Evolutionary conservation across 2,113 vertebrate genomes (phyloP), one percentile per base, ranked within the genome.

Genomic region (Condylura cristata): DNA sequence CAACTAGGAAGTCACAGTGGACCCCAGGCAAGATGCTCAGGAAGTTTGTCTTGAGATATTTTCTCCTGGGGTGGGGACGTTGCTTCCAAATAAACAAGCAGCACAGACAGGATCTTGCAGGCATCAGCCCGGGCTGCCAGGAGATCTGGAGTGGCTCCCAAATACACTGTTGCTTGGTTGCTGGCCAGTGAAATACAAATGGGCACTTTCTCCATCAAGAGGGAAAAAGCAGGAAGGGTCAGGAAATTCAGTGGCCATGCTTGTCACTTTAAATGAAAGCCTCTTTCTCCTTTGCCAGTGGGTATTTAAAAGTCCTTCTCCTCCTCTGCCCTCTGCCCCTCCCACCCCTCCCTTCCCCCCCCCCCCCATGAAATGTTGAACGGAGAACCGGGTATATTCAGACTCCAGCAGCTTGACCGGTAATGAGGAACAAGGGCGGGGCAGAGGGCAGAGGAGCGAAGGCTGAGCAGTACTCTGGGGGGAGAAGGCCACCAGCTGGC

Each of bases 101-200:
- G 51, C 51, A 68, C 46, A 24, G 30, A 32, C 0, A 4, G 63
- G 91, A 39, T 28, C 60, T 71, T 48, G 46, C 0, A 2, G 75
- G 65, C 34, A 9, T 5, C 0, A 1, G 44, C 16, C 71, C 20
- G 3, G 30, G 61, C 53, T 37, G 12, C 74, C 20, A 2, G 83
- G 53, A 41, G 58, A 30, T 17, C 24, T 26, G 48, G 61, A 70
- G 34, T 51, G 58, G 58, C 65, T 44, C 44, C 56, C 37, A 63
- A 26, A 41, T 18, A 32, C 3, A 14, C 81, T 8, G 90, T 13
- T 12, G 72, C 74, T 37, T 44, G 63, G 68, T 72, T 20, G 1
- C 76, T 3, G 1, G 68, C 68, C 85, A 86, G 87, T 22, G 39
- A 92, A 61, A 80, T n/a, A 89, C 85, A 89, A 82, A 91, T 5